Base-by-base conservation (phyloP, 2,113 vertebrate species). In the Sciurus niger region DNA sequence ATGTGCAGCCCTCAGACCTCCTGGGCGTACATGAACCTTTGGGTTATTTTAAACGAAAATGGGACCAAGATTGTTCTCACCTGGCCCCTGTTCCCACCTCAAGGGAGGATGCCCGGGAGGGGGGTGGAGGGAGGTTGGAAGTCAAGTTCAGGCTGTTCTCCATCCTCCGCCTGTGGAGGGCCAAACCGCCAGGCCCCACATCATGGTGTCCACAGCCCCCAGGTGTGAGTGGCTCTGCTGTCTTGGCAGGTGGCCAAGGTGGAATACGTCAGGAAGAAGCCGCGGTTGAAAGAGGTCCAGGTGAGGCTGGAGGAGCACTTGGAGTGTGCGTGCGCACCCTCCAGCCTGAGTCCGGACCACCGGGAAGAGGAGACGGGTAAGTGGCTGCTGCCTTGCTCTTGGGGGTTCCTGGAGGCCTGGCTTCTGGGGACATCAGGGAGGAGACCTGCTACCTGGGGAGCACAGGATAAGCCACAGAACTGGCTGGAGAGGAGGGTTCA, bases 231-330 rank as follows among this genome's bases (percentile, higher is more conserved):
- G 12, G 65, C 40, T 40, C 76, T 40, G 25, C 93, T 97, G 89
- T 96, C 94, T 96, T 16, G 48, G 51, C 98, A 99, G 99, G 99
- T 99, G 98, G 99, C 99, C 97, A 99, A 99, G 99, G 99, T 99
- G 99, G 99, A 99, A 98, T 99, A 99, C 88, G 98, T 99, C 98
- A 99, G 99, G 98, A 99, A 99, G 98, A 99, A 98, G 98, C 99
- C 99, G 90, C 99, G 99, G 98, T 99, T 99, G 98, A 99, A 99
- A 99, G 99, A 99, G 98, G 99, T 99, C 97, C 99, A 99, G 98
- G 99, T 99, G 98, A 98, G 99, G 98, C 98, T 99, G 99, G 99
- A 99, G 99, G 99, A 99, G 98, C 99, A 99, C 98, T 98, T 99
- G 99, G 99, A 99, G 98, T 99, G 99, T 93, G 98, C 99, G 84